These are phyloP conservation scores for Dendroctonus valens DNA, from an alignment of 1,140 invertebrate genomes.

Conservation along the genomic window DNA sequence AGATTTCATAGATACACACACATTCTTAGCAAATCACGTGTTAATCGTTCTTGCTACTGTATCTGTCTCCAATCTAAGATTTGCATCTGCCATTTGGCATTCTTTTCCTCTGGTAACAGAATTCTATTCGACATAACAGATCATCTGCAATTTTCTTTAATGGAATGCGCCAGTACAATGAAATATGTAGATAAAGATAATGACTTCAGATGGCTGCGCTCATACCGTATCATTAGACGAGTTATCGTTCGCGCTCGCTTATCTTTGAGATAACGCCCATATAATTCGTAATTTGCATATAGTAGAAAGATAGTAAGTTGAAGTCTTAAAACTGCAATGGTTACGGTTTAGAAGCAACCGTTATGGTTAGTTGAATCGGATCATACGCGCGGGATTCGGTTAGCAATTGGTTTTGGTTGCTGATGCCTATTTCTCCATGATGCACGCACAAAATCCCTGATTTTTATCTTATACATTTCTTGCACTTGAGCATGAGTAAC, in stretches of 20 bases:
- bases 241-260: conserved; percentile 25
- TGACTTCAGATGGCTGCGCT: conserved; percentile 18
- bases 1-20: no score
- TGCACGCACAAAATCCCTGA: no score
- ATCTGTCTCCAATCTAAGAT: conserved; percentile 1
- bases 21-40: conserved; percentile 1
- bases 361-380: conserved; percentile 24
- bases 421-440: no score
- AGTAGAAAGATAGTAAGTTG: conserved; percentile 25
- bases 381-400: no score
- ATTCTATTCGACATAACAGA: conserved; percentile 9
- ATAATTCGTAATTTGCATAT: conserved; percentile 32
- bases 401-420: no score
- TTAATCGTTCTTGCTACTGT: not conserved
- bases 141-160: conserved; percentile 22
- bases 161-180: conserved; percentile 25
- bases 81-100: conserved; percentile 8
- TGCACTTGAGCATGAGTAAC: no score
- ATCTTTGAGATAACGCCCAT: conserved; percentile 28
- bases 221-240: conserved; percentile 30
- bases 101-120: conserved; percentile 10
- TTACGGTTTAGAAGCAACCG: conserved; percentile 17
- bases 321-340: conserved; percentile 12
- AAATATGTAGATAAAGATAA: conserved; percentile 33
- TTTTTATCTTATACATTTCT: no score